These are phyloP conservation scores for Volucella zonaria DNA, from an alignment of 2,888 invertebrate species.

Conservation along the genomic window DNA sequence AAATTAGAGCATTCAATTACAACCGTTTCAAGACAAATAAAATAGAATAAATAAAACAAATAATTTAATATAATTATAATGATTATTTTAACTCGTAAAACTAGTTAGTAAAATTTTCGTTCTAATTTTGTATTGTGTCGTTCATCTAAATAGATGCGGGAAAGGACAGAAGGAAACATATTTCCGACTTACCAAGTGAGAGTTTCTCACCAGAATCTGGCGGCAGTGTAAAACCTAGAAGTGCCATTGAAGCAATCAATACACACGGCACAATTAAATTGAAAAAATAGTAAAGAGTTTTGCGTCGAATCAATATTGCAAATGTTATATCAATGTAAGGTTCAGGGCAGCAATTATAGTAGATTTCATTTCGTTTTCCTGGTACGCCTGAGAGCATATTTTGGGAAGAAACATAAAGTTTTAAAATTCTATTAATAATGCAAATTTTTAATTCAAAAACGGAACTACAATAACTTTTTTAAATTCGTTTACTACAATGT, in stretches of 20 bases:
- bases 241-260: conserved; percentile 98
- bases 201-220: conserved; percentile 99
- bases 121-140: conserved; percentile 37
- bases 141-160: conserved; percentile 66
- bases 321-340: conserved; percentile 99
- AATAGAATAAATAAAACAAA: conserved; percentile 12
- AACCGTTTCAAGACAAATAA: too few species aligned
- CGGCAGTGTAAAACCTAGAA: conserved; percentile 98
- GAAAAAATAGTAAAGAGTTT: conserved; percentile 99
- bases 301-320: conserved; percentile 96
- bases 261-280: conserved; percentile 99
- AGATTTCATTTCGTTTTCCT: conserved; percentile 95
- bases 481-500: background rate
- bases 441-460: too few species aligned
- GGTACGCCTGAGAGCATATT: conserved; percentile 88
- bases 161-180: conserved; percentile 27
- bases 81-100: conserved; percentile 7
- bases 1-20: too few species aligned
- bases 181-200: conserved; percentile 90
- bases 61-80: conserved; percentile 5
- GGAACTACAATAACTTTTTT: conserved; percentile 1
- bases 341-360: conserved; percentile 98
- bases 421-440: background rate
- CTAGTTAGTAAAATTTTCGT: conserved; percentile 6
- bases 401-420: conserved; percentile 41